Percentiles rank a stretch among this genome's conserved stretches.
phyloP scores from a whole-genome alignment of 2,797 vertebrate genomes.

The Alca torda region DNA sequence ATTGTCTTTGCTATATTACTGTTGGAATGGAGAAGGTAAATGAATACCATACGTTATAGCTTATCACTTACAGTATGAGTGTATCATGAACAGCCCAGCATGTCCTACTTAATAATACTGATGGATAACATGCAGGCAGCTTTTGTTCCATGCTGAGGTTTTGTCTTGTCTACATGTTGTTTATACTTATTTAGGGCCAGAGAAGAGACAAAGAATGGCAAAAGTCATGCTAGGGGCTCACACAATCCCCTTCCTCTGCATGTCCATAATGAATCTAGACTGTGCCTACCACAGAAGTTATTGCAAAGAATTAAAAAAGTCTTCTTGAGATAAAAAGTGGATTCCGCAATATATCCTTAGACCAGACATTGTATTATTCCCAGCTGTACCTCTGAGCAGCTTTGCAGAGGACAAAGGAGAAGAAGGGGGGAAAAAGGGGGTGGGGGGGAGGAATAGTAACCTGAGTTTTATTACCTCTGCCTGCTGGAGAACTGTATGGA shows the following conservation, averaged over 20 bases:
- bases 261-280: background rate
- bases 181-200: conserved; percentile 11
- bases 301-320: conserved; percentile 29
- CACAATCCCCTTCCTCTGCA: background rate
- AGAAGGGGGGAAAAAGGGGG: background rate
- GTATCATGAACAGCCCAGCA: conserved; percentile 59
- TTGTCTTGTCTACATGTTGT: conserved; percentile 63
- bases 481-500: conserved; percentile 49
- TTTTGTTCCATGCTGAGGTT: conserved; percentile 69
- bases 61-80: conserved; percentile 71
- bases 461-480: conserved; percentile 53
- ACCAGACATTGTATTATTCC: conserved; percentile 24
- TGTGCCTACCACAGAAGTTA: background rate
- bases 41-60: conserved; percentile 72
- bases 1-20: conserved; percentile 76
- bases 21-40: conserved; percentile 71
- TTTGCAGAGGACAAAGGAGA: conserved; percentile 31
- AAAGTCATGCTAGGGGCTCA: background rate
- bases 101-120: conserved; percentile 70
- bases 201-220: conserved; percentile 20
- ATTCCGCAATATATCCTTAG: conserved; percentile 35
- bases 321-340: conserved; percentile 31
- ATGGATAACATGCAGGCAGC: conserved; percentile 66
- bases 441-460: background rate
- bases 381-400: conserved; percentile 2